Conservation (phyloP, 2,888 invertebrate species). For the Cacoxenus indagator region DNA sequence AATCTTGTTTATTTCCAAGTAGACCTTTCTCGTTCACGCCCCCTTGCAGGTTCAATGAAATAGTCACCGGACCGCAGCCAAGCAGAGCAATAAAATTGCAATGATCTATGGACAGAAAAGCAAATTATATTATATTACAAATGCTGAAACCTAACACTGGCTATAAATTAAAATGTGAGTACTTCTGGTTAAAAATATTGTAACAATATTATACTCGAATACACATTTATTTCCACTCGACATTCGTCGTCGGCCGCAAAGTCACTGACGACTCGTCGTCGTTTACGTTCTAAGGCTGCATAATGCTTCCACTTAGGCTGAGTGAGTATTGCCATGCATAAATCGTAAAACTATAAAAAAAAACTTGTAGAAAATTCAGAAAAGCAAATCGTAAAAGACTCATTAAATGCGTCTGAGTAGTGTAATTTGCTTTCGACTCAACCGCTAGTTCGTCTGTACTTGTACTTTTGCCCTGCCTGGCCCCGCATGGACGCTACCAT, state of each 20-base stretch:
- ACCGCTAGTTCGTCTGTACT: neutral
- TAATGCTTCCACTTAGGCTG: neutral
- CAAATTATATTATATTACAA: neutral
- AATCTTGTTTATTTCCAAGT: too few relatives aligned
- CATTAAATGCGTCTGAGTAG: constrained; percentile 64
- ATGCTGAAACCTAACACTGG: neutral
- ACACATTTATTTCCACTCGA: neutral
- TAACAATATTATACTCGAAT: neutral
- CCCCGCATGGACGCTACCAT: constrained; percentile 26
- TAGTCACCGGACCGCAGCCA: neutral
- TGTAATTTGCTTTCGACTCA: constrained; percentile 54
- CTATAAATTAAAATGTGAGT: neutral
- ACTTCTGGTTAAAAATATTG: neutral
- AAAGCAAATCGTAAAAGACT: constrained; percentile 46
- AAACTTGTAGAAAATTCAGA: neutral
- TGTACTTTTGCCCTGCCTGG: neutral
- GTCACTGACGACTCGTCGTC: too few relatives aligned
- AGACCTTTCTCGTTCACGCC: too few relatives aligned
- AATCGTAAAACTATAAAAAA: neutral
- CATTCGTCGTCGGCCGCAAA: neutral
- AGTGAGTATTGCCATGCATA: neutral
- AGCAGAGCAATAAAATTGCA: neutral
- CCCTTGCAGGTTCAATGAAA: neutral
- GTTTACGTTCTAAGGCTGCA: neutral
- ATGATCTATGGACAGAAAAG: neutral